A percentile compares a stretch with the other conserved stretches of the same genome.
These are phyloP conservation scores for Serripes groenlandicus DNA, from an alignment of 2,888 invertebrate species.

Conservation along the genomic window DNA sequence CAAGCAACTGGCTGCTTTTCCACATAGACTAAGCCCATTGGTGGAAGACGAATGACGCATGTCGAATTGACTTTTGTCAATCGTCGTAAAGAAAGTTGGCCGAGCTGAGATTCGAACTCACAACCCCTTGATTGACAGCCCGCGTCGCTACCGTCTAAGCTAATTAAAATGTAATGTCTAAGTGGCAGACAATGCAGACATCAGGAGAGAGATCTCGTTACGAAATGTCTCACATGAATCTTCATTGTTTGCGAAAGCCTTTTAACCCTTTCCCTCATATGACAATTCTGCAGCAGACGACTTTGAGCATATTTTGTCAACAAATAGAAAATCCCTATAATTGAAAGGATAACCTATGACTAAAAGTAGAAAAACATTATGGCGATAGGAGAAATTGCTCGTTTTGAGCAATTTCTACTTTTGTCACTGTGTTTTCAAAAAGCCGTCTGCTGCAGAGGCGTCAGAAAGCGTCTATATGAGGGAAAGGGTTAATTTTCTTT, in stretches of 20 bases:
- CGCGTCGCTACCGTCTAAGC: too few relatives aligned
- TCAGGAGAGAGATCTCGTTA: too few relatives aligned
- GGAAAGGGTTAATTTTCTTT: not conserved
- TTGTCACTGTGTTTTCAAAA: not conserved
- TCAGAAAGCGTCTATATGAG: not conserved
- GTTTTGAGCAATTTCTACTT: not conserved
- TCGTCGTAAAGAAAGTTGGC: too few relatives aligned
- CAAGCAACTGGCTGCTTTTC: too few relatives aligned
- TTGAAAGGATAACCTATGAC: not conserved
- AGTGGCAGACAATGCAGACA: too few relatives aligned
- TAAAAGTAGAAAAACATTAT: not conserved
- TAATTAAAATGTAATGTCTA: too few relatives aligned
- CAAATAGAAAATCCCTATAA: not conserved
- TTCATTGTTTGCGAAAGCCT: not conserved
- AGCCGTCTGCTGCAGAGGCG: not conserved
- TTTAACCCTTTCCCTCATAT: not conserved
- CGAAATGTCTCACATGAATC: not conserved
- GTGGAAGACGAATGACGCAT: too few relatives aligned
- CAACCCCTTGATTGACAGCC: too few relatives aligned
- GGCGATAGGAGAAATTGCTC: not conserved
- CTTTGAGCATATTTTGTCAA: not conserved
- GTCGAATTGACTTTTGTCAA: too few relatives aligned
- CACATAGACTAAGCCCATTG: too few relatives aligned
- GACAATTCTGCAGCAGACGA: not conserved
- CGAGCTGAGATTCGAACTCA: too few relatives aligned